These are phyloP conservation scores for Eupithecia pulchellata DNA, from an alignment of 2,888 invertebrate genomes.

Conservation along the genomic window DNA sequence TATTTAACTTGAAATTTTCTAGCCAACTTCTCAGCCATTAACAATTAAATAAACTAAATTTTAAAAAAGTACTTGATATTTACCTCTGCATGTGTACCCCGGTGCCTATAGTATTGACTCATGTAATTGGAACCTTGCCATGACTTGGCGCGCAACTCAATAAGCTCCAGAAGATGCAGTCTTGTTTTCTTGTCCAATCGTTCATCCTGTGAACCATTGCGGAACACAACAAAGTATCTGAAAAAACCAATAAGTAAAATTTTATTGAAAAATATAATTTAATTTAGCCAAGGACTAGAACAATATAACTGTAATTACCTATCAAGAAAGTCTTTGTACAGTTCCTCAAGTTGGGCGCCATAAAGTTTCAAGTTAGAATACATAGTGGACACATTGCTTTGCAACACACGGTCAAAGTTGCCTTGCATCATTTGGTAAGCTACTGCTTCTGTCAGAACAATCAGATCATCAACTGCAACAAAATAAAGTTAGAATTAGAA, in stretches of 20 bases:
- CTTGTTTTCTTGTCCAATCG: conserved; percentile 93
- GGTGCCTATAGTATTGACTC: conserved; percentile 92
- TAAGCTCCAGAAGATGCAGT: conserved; percentile 95
- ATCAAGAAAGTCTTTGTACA: conserved; percentile 94
- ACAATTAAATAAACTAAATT: neutral
- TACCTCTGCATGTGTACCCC: conserved; percentile 87
- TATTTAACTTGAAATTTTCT: no score
- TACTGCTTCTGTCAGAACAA: conserved; percentile 93
- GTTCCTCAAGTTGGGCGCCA: conserved; percentile 92
- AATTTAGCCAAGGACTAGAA: neutral
- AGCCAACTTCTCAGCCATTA: neutral
- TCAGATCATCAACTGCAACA: conserved; percentile 91
- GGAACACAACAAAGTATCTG: conserved; percentile 92
- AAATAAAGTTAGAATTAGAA: conserved; percentile 17
- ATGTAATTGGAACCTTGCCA: conserved; percentile 95
- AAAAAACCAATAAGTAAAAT: conserved; percentile 82
- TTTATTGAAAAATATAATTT: neutral
- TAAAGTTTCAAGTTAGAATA: conserved; percentile 92
- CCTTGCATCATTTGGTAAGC: conserved; percentile 91
- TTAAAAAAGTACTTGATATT: no score
- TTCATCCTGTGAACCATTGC: conserved; percentile 95
- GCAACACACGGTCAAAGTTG: conserved; percentile 88
- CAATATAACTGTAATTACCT: conserved; percentile 66
- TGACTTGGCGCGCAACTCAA: conserved; percentile 95
- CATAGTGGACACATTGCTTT: conserved; percentile 90